These are phyloP conservation scores for Lampris incognitus DNA, from an alignment of 2,113 vertebrate species.

Conservation along the genomic window DNA sequence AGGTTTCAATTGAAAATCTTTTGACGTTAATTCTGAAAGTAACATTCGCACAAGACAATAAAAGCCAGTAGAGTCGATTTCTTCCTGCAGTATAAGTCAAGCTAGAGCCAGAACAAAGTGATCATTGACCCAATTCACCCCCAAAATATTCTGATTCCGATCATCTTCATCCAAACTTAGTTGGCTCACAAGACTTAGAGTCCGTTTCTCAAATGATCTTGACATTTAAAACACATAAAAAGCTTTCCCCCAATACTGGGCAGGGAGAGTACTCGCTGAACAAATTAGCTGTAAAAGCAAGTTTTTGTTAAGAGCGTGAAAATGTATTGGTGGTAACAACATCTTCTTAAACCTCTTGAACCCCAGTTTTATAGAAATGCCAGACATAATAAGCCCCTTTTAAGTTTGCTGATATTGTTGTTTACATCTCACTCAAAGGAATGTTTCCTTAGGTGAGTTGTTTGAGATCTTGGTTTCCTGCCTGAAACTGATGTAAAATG, in stretches of 20 bases:
- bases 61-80: background rate
- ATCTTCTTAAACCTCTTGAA: slow-evolving; percentile 38
- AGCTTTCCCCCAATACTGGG: background rate
- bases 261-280: slow-evolving; percentile 15
- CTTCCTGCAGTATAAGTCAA: background rate
- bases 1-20: background rate
- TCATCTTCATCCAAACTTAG: too few relatives aligned
- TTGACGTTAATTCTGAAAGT: background rate
- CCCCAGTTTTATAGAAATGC: slow-evolving; percentile 50
- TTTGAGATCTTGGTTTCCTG: slow-evolving; percentile 47
- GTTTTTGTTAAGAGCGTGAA: slow-evolving; percentile 25
- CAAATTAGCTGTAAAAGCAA: slow-evolving; percentile 17
- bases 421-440: slow-evolving; percentile 46
- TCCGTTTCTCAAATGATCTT: background rate
- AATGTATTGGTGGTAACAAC: slow-evolving; percentile 43
- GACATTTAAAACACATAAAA: background rate
- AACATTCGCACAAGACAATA: background rate
- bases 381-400: slow-evolving; percentile 45
- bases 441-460: slow-evolving; percentile 40
- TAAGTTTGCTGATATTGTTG: slow-evolving; percentile 35
- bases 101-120: background rate
- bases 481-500: slow-evolving; percentile 10
- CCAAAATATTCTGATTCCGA: too few relatives aligned
- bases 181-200: background rate
- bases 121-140: slow-evolving; percentile 7